phyloP scores from a whole-genome alignment of 92 coral and sea anemone genomes.

The Zoanthus sansibaricus region DNA sequence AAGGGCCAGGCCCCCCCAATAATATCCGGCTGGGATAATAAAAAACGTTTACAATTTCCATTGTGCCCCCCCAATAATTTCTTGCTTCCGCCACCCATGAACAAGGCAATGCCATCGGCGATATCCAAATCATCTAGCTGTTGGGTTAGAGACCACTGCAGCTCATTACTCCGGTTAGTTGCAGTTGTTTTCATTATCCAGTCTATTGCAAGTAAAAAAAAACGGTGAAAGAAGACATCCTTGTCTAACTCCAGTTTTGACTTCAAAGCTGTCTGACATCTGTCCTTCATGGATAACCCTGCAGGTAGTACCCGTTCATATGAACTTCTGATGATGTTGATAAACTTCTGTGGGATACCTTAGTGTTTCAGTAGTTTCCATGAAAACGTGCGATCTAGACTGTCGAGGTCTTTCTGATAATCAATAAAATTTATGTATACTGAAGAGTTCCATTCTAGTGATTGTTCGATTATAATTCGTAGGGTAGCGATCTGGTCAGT shows the following conservation, averaged over 20 bases:
- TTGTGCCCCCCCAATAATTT: no score
- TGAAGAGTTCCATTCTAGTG: conserved; percentile 1
- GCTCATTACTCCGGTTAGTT: neutral
- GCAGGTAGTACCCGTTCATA: neutral
- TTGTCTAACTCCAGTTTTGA: neutral
- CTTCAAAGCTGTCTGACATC: conserved; percentile 2
- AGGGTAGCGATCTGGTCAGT: neutral
- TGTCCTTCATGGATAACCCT: conserved; percentile 12
- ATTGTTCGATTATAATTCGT: neutral
- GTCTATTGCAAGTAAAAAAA: neutral
- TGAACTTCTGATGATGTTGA: neutral
- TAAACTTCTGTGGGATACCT: neutral
- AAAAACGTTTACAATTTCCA: no score
- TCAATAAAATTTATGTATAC: neutral
- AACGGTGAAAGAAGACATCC: conserved; percentile 16
- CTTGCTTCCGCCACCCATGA: no score
- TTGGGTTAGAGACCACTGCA: conserved; percentile 2
- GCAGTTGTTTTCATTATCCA: neutral
- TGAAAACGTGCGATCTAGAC: neutral
- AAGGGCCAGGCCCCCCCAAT: no score
- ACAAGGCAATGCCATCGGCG: no score
- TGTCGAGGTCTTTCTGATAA: neutral
- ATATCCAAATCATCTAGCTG: conserved; percentile 2
- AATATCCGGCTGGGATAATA: no score
- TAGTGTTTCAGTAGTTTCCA: neutral